phyloP scores from a whole-genome alignment of 2,888 invertebrate genomes.

The Pycnomerus fuliginosus region DNA sequence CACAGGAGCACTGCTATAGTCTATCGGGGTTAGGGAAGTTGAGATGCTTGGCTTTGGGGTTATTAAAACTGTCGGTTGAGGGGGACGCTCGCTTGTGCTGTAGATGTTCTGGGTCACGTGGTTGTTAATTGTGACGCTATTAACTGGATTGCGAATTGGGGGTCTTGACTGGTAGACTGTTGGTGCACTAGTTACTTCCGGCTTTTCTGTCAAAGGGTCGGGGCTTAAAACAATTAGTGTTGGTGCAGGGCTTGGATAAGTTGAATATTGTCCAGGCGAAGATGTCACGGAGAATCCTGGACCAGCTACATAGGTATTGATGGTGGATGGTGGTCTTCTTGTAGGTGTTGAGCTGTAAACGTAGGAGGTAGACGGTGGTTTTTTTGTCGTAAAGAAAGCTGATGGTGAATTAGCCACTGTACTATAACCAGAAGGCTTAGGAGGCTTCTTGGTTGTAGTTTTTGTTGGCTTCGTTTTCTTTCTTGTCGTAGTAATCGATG shows the following conservation, averaged over 20 bases:
- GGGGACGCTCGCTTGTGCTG: slow-evolving; percentile 54
- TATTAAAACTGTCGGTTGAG: slow-evolving; percentile 65
- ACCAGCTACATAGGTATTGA: slow-evolving; percentile 38
- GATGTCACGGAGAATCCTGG: slow-evolving; percentile 42
- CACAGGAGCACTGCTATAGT: slow-evolving; percentile 39
- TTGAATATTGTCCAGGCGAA: slow-evolving; percentile 30
- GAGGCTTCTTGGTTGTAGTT: slow-evolving; percentile 14
- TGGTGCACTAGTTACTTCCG: too few species aligned
- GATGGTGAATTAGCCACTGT: slow-evolving; percentile 42
- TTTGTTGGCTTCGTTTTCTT: slow-evolving; percentile 20
- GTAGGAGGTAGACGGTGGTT: slow-evolving; percentile 53
- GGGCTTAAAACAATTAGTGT: slow-evolving; percentile 63
- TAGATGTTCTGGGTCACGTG: slow-evolving; percentile 61
- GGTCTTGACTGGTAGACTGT: too few species aligned
- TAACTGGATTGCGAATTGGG: slow-evolving; percentile 50
- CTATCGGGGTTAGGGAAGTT: slow-evolving; percentile 34
- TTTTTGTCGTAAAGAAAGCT: slow-evolving; percentile 39
- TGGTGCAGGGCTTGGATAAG: slow-evolving; percentile 55
- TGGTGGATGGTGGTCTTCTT: slow-evolving; percentile 35
- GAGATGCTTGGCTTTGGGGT: slow-evolving; percentile 65
- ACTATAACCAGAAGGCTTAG: slow-evolving; percentile 47
- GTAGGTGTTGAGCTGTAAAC: slow-evolving; percentile 43
- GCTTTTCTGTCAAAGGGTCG: slow-evolving; percentile 46
- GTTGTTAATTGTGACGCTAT: slow-evolving; percentile 61
- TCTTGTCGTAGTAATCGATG: slow-evolving; percentile 15